A percentile compares a stretch with the other conserved stretches of the same genome.
Conservation (phyloP, 2,113 vertebrate genomes). For the Leucopsar rothschildi region DNA sequence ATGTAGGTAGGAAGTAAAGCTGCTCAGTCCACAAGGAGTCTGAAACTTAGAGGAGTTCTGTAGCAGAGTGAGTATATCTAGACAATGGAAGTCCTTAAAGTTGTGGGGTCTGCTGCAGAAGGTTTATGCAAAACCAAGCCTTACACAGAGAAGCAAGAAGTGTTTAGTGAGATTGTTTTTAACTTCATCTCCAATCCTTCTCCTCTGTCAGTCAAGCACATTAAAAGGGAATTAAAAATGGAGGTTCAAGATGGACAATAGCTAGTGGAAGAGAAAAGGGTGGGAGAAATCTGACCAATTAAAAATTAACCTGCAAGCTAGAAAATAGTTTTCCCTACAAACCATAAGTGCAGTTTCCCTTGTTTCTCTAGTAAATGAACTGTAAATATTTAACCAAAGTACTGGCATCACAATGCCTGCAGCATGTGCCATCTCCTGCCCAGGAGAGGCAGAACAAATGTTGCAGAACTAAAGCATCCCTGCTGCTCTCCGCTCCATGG, state of each 20-base stretch:
- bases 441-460: background rate
- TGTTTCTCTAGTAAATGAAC: constrained; percentile 52
- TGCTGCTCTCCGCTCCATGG: background rate
- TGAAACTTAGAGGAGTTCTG: background rate
- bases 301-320: constrained; percentile 5
- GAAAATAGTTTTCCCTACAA: constrained; percentile 15
- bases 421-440: background rate
- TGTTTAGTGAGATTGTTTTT: background rate
- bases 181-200: background rate
- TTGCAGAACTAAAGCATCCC: background rate
- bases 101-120: background rate
- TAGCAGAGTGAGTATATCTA: background rate
- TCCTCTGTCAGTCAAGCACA: background rate
- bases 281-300: background rate
- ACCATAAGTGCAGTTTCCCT: background rate
- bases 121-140: background rate
- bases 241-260: background rate
- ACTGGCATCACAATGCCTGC: background rate
- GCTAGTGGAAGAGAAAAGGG: background rate
- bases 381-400: constrained; percentile 64
- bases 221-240: background rate
- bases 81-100: background rate
- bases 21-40: background rate
- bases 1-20: background rate
- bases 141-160: background rate